A percentile compares a stretch with the other conserved stretches of the same genome.
phyloP scores from a whole-genome alignment of 30 jellyfish, hydroid and myxozoan species.

The Hydractinia echinata region DNA sequence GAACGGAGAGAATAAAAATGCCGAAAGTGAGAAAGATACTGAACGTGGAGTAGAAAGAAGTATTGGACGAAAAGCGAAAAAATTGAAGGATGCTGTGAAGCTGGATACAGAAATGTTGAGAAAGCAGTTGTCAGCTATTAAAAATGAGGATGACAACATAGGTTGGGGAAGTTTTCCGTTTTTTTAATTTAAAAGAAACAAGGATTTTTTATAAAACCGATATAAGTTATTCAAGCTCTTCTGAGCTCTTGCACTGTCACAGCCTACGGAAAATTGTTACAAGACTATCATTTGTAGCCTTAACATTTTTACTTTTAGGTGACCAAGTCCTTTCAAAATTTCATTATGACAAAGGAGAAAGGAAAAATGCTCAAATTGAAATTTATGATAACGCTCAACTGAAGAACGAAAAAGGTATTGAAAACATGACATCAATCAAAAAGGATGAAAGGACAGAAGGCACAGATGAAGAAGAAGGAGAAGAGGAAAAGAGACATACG shows the following conservation, averaged over 20 bases:
- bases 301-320: constrained; percentile 1
- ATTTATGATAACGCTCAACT: not conserved
- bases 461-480: not conserved
- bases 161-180: not conserved
- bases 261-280: no score
- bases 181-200: not conserved
- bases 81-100: constrained; percentile 11
- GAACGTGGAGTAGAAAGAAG: no score
- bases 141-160: constrained; percentile 22
- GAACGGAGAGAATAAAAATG: constrained; percentile 4
- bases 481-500: not conserved
- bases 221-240: no score
- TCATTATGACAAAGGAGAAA: not conserved
- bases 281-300: no score
- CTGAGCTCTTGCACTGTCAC: no score
- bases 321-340: not conserved
- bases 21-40: not conserved
- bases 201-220: no score
- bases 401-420: not conserved
- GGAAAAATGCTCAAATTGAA: not conserved
- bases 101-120: constrained; percentile 19
- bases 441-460: not conserved
- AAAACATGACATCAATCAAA: not conserved
- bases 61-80: not conserved
- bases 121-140: constrained; percentile 27